A percentile compares a stretch with the other conserved stretches of the same genome.
These are phyloP conservation scores for Acanthurus lineatus DNA, from an alignment of 2,797 vertebrate species.

Conservation along the genomic window DNA sequence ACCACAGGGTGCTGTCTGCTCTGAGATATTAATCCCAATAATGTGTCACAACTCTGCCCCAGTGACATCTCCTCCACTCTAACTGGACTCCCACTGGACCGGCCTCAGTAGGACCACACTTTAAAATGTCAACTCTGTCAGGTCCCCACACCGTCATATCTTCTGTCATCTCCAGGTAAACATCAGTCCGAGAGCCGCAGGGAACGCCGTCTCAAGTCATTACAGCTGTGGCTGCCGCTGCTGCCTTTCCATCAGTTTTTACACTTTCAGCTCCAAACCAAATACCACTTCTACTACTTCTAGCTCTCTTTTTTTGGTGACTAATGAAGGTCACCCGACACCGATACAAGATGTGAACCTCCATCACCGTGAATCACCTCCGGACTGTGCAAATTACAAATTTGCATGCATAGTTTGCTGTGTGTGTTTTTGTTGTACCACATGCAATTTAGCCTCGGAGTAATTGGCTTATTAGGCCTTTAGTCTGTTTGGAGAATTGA, in stretches of 20 bases:
- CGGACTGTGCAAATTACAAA: slow-evolving; percentile 8
- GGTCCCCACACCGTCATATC: slow-evolving; percentile 43
- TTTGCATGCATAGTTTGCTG: neutral
- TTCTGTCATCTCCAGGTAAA: slow-evolving; percentile 57
- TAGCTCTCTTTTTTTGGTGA: neutral
- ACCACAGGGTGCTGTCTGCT: slow-evolving; percentile 18
- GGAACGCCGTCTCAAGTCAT: slow-evolving; percentile 33
- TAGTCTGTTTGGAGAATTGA: slow-evolving; percentile 43
- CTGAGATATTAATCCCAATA: slow-evolving; percentile 46
- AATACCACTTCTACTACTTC: slow-evolving; percentile 37
- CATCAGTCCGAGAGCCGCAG: slow-evolving; percentile 27
- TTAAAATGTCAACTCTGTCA: slow-evolving; percentile 72
- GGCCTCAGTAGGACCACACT: slow-evolving; percentile 46
- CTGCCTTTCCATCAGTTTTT: slow-evolving; percentile 43
- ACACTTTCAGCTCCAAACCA: slow-evolving; percentile 20
- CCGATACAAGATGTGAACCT: slow-evolving; percentile 12
- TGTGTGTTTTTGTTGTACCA: slow-evolving; percentile 19
- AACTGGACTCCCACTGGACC: slow-evolving; percentile 53
- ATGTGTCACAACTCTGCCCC: slow-evolving; percentile 38
- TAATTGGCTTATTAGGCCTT: slow-evolving; percentile 51
- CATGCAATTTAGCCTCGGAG: slow-evolving; percentile 18
- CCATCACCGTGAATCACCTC: slow-evolving; percentile 19
- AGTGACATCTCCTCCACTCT: slow-evolving; percentile 21
- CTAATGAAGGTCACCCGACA: slow-evolving; percentile 42
- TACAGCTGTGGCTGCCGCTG: slow-evolving; percentile 8